Evolutionary conservation across 2,888 invertebrate genomes (phyloP), one percentile per base, ranked within the genome.

Genomic region (Chaitophorus viminalis): DNA sequence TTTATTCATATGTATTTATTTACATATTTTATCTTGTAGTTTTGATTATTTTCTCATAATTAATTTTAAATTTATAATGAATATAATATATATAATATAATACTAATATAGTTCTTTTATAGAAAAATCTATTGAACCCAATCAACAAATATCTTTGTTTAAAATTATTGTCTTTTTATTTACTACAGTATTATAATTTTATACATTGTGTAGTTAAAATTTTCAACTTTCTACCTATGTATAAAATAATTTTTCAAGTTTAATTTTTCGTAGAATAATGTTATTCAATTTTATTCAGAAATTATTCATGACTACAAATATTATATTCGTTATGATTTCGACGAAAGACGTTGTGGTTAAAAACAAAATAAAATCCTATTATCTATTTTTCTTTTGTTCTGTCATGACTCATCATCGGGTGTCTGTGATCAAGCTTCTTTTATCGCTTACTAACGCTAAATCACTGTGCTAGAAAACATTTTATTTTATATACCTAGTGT

Each of bases 401-500:
- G 72, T 87, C 87, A 65, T 87, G 87, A 87, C 81, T 87, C 87
- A 75, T 84, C 84, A 65, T 81, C 36, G 25, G 21, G 36, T 60
- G 36, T 79, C 72, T 54, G 74, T 60, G 68, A 70, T 82, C 36
- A 79, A 72, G 39, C 75, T 65, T 31, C 39, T 76, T 75, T 72
- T 84, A 82, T 31, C 18, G 65, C 21, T 78, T 60, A 54, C 52
- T n/a, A 86, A 70, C n/a, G 65, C 81, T 82, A 77, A 72, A 60
- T 89, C 65, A 39, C 36, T 86, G 54, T 79, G 75, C 25, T 68
- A 39, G 68, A 86, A 81, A 84, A 77, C n/a, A 76, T 87, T 72
- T 72, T 33, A 65, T 76, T 78, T 88, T 83, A n/a, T n/a, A n/a
- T 77, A 46, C 88, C 0, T 65, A 54, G 31, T 29, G 79, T 87